Percentiles rank a stretch among this genome's conserved stretches.
Conservation (phyloP, 1,140 invertebrate genomes). For the Drosophila sechellia region DNA sequence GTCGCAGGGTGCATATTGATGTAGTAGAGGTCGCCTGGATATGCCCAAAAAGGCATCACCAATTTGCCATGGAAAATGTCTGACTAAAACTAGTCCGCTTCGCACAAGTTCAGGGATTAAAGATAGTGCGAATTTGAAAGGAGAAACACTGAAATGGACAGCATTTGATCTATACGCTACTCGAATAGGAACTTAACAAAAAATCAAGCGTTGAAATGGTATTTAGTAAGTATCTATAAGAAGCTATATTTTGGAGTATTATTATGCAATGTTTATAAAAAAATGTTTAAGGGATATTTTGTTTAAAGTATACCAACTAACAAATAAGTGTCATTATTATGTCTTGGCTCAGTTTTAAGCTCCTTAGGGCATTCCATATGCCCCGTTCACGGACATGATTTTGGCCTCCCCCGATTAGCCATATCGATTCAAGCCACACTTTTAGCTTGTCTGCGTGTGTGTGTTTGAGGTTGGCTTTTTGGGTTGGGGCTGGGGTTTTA, state of each 20-base stretch:
- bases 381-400: constrained; percentile 29
- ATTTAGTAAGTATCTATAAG: too few species aligned
- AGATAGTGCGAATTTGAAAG: background rate
- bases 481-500: background rate
- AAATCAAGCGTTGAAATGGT: too few species aligned
- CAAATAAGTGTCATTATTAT: background rate
- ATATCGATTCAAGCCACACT: constrained; percentile 63
- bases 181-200: too few species aligned
- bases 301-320: too few species aligned
- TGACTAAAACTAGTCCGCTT: constrained; percentile 3
- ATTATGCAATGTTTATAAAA: too few species aligned
- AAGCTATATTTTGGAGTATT: too few species aligned
- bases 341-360: background rate
- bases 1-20: constrained; percentile 28
- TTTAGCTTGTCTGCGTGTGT: constrained; percentile 7
- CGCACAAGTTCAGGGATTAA: constrained; percentile 25
- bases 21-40: constrained; percentile 23
- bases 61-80: constrained; percentile 38
- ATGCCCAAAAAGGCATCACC: constrained; percentile 21
- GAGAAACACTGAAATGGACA: background rate
- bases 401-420: constrained; percentile 42
- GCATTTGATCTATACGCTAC: too few species aligned
- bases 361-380: constrained; percentile 37
- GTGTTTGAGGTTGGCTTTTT: background rate
- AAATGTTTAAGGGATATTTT: too few species aligned